Conservation (phyloP, 2,113 vertebrate genomes). For the Takifugu flavidus region DNA sequence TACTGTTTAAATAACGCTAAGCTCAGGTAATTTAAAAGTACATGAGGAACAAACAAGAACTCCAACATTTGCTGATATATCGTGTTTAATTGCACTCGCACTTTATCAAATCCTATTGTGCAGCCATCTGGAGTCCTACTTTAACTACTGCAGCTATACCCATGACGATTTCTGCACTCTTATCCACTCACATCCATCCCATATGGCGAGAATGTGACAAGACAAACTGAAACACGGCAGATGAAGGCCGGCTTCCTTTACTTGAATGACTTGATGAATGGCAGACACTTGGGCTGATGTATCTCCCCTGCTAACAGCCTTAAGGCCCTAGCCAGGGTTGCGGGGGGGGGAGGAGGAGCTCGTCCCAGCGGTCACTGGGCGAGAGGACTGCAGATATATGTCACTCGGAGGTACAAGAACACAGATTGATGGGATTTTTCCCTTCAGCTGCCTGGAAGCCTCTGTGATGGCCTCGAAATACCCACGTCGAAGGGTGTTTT, state of each 20-base stretch:
- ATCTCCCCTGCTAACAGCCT: too few relatives aligned
- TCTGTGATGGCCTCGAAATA: too few relatives aligned
- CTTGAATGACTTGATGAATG: neutral
- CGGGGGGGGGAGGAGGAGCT: too few relatives aligned
- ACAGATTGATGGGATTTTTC: neutral
- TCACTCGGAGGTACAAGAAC: slow-evolving; percentile 1
- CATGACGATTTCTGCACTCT: neutral
- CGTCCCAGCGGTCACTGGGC: too few relatives aligned
- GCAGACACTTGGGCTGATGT: neutral
- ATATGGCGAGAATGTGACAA: neutral
- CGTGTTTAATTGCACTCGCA: neutral
- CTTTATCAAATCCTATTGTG: slow-evolving; percentile 1
- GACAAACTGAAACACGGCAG: neutral
- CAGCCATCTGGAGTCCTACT: neutral
- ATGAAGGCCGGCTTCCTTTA: neutral
- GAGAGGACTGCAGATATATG: neutral
- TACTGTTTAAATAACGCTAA: neutral
- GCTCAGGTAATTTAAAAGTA: neutral
- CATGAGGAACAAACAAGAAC: neutral
- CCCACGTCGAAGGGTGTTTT: too few relatives aligned
- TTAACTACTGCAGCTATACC: neutral
- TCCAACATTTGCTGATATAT: neutral
- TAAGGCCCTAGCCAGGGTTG: too few relatives aligned
- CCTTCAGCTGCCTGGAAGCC: neutral
- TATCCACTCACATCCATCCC: neutral